Base-by-base conservation (phyloP, 2,888 invertebrate species). In the Geophilus truncorum region DNA sequence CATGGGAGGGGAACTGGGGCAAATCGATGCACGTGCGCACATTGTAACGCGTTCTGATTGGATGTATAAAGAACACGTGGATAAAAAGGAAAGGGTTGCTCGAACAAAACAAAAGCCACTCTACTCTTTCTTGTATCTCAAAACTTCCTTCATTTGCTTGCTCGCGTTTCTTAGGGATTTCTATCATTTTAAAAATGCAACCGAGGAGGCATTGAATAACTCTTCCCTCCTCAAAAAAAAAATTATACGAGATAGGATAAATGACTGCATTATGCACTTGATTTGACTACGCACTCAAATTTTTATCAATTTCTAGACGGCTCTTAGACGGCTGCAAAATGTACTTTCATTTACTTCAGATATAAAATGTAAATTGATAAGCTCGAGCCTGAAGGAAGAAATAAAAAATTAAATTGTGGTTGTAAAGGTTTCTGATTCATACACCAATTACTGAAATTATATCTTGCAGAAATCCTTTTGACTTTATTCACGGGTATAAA, bases 21-120 rank as follows among this genome's bases (percentile, higher is more conserved):
- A 70, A 70, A 70, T 70, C 70, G 70, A 70, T 70, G 70, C 70
- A 70, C 70, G 70, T 70, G 70, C 70, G 70, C 70, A 70, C 70
- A 70, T 25, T 70, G 70, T 70, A 70, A 70, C 70, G 70, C 25
- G 70, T 25, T 70, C 9, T 70, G 70, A 70, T 70, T 70, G 70
- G 70, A 10, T 70, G 70, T 25, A 70, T 25, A 70, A 28, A 70
- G 70, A 70, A 70, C 70, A 70, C 70, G 70, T 70, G 70, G 25
- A 10, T 25, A 70, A 32, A 32, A 32, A 6, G 9, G 9, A 32
- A 18, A n/a, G 18, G 45, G 45, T 45, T 45, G 18, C 12, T 45
- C 45, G n/a, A 70, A 51, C 18, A 51, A 51, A 51, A 18, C 15
- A 70, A 70, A 28, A 70, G 28, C 25, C 28, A 18, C 4, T 12